phyloP scores from a whole-genome alignment of 1,140 invertebrate genomes.

The Micrasema longulum region DNA sequence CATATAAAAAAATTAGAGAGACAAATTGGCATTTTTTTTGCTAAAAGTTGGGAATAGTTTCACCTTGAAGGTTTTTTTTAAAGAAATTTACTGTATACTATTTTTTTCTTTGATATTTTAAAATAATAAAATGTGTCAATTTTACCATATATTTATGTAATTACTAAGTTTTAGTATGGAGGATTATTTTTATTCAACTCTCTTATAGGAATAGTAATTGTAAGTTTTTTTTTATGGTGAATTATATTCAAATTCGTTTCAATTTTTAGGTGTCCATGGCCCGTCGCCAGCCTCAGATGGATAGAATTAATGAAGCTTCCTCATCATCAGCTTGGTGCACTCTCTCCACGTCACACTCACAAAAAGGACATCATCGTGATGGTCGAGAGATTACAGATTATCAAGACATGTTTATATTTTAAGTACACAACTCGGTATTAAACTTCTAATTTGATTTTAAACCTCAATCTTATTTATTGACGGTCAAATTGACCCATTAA shows the following conservation, averaged over 20 bases:
- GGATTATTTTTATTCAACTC: background rate
- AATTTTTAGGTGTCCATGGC: conserved; percentile 81
- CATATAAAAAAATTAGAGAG: too few species aligned
- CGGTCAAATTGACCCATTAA: too few species aligned
- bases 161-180: background rate
- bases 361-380: conserved; percentile 84
- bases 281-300: conserved; percentile 84
- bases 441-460: background rate
- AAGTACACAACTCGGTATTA: background rate
- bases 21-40: too few species aligned
- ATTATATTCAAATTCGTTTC: background rate
- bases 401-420: conserved; percentile 69
- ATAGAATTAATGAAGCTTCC: conserved; percentile 80
- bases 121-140: too few species aligned
- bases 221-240: too few species aligned
- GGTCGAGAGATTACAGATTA: conserved; percentile 78
- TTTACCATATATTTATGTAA: too few species aligned
- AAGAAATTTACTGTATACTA: too few species aligned
- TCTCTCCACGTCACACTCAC: conserved; percentile 84
- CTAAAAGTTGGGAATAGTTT: too few species aligned
- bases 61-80: too few species aligned
- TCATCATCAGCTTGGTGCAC: conserved; percentile 85
- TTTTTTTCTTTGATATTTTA: too few species aligned
- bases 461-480: too few species aligned
- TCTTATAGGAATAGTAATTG: too few species aligned